Conservation (phyloP, 1,140 invertebrate genomes). For the Scaptomyza graminum region DNA sequence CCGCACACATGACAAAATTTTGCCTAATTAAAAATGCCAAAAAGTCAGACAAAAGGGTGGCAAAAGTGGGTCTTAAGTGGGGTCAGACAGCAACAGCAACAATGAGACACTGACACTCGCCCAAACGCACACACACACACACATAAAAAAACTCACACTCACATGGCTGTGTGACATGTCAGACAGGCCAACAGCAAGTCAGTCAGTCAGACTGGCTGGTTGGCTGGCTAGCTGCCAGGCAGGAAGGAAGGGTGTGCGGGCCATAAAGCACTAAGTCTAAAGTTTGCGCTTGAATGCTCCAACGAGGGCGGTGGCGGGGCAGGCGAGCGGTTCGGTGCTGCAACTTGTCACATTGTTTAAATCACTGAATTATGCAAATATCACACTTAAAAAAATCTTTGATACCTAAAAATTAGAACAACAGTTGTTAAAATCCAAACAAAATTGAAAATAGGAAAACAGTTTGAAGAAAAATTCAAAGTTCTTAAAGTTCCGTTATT, state of each 20-base stretch:
- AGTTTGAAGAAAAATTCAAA: too few relatives aligned
- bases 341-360: constrained; percentile 77
- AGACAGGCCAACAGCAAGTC: constrained; percentile 35
- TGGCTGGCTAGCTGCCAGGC: constrained; percentile 4
- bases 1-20: constrained; percentile 45
- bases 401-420: too few relatives aligned
- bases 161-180: constrained; percentile 42
- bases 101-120: constrained; percentile 35
- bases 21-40: constrained; percentile 80
- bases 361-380: constrained; percentile 78
- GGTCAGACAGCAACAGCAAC: constrained; percentile 45
- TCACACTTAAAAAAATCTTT: neutral
- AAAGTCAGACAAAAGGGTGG: constrained; percentile 54
- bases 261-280: constrained; percentile 52
- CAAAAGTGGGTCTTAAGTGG: constrained; percentile 27
- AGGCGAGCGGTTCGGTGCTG: constrained; percentile 56
- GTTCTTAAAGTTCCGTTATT: too few relatives aligned
- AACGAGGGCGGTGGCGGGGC: constrained; percentile 5
- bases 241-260: constrained; percentile 27
- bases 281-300: constrained; percentile 42
- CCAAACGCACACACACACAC: constrained; percentile 1
- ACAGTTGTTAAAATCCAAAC: too few relatives aligned
- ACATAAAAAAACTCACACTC: neutral
- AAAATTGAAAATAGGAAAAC: too few relatives aligned
- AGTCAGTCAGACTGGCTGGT: neutral